A percentile compares a stretch with the other conserved stretches of the same genome.
These are phyloP conservation scores for Drosophila cardini DNA, from an alignment of 1,140 invertebrate species.

Conservation along the genomic window DNA sequence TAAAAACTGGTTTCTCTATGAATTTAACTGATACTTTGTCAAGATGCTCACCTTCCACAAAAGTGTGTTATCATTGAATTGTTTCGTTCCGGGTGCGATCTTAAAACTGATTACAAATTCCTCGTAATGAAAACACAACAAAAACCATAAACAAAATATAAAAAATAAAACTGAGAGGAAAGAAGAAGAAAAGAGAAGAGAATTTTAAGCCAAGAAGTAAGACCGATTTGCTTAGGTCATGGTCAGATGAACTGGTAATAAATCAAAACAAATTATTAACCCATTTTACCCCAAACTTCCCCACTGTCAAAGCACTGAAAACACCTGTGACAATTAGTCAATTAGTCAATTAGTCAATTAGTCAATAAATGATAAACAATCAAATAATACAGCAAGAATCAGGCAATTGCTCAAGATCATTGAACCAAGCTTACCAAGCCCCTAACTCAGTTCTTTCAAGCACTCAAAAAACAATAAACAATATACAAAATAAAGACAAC, in stretches of 20 bases:
- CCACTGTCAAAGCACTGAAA: background rate
- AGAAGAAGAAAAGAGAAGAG: background rate
- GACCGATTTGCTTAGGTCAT: constrained; percentile 62
- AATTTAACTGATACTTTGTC: constrained; percentile 4
- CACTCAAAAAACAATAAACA: constrained; percentile 20
- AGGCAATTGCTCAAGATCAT: constrained; percentile 54
- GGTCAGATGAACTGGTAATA: constrained; percentile 49
- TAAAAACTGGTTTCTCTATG: constrained; percentile 57
- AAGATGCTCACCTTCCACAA: constrained; percentile 66
- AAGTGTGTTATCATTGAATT: constrained; percentile 73
- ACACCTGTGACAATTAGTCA: constrained; percentile 39
- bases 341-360: constrained; percentile 47
- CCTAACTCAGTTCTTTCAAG: constrained; percentile 41
- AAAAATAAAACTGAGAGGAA: too few relatives aligned
- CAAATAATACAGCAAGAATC: constrained; percentile 33
- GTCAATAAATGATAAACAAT: constrained; percentile 28
- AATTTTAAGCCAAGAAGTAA: background rate
- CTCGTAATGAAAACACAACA: background rate
- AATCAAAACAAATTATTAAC: constrained; percentile 48
- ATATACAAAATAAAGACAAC: constrained; percentile 14
- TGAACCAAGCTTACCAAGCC: constrained; percentile 66
- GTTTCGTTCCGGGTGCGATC: constrained; percentile 46
- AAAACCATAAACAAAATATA: background rate
- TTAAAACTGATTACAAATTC: constrained; percentile 46
- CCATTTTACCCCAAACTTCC: constrained; percentile 46